Base-by-base conservation (phyloP, 2,797 vertebrate species). In the Ctenopoma kingsleyae region DNA sequence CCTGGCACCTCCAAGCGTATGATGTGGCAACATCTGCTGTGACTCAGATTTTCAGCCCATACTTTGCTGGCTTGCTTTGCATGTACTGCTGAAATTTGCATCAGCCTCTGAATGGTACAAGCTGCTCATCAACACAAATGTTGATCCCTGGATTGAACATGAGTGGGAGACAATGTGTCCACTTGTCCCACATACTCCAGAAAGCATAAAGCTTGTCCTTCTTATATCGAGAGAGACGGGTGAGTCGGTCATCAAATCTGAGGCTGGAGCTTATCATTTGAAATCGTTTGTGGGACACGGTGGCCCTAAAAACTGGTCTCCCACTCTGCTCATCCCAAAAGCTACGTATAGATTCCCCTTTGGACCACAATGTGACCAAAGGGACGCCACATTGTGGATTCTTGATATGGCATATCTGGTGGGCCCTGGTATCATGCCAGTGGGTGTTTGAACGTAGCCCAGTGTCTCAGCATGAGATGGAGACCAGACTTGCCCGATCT, bases 401-500 rank as follows among this genome's bases (percentile, higher is more conserved):
- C 30, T 47, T 7, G n/a, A 19, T 30, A 30, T 40, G 13, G 35
- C 20, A 12, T 40, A 50, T 22, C 32, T 16, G 1, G 27, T 49
- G 19, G 58, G 30, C 12, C 30, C 44, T 46, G 17, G 58, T 1
- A 10, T 49, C 58, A 61, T 23, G 30, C 55, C 17, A 13, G 55
- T 58, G 23, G 46, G n/a, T 38, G 59, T 32, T 2, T 15, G 27
- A 30, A 41, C 13, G 36, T 25, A 62, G 46, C 47, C 1, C 22
- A 51, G 1, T 5, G 22, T 41, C 22, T 41, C 5, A 0, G 48
- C 32, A 47, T 9, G 19, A 47, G 46, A 47, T 47, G 19, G 19
- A 47, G 46, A 22, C 46, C 46, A 47, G 46, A 47, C 44, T 22
- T 47, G n/a, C n/a, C 43, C n/a, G n/a, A 19, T 46, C 43, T 46